A percentile compares a stretch with the other conserved stretches of the same genome.
phyloP scores from a whole-genome alignment of 2,888 invertebrate genomes.

The Drosophila meridiana region DNA sequence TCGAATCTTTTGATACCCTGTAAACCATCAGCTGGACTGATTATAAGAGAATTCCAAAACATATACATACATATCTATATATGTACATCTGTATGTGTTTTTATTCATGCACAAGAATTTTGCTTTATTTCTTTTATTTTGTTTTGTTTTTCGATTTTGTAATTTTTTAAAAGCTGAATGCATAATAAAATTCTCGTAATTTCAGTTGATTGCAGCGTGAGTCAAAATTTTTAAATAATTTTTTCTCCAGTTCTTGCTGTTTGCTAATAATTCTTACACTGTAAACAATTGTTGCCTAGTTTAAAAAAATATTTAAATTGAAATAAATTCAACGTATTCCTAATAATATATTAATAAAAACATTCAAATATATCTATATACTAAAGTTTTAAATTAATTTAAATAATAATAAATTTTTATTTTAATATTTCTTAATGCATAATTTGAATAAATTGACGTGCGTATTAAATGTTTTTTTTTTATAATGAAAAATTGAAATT shows the following conservation, averaged over 20 bases:
- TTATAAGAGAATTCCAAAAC: too few species aligned
- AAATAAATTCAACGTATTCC: too few species aligned
- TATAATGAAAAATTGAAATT: too few species aligned
- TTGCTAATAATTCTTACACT: background rate
- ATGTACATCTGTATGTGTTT: background rate
- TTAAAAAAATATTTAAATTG: background rate
- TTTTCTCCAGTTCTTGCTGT: background rate
- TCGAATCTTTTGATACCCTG: background rate
- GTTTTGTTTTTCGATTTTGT: slow-evolving; percentile 1
- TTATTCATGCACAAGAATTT: background rate
- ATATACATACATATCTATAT: background rate
- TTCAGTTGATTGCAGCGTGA: slow-evolving; percentile 10
- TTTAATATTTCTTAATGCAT: too few species aligned
- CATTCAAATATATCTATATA: too few species aligned
- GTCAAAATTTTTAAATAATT: background rate
- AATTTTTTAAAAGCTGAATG: slow-evolving; percentile 7
- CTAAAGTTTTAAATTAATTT: too few species aligned
- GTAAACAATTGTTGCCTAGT: background rate
- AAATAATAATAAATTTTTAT: too few species aligned
- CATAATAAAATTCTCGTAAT: slow-evolving; percentile 11
- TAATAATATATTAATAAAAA: too few species aligned
- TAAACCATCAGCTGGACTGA: background rate
- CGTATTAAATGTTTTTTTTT: too few species aligned
- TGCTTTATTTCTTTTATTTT: background rate
- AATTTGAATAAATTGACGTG: too few species aligned